Base-by-base conservation (phyloP, 2,888 invertebrate genomes). In the Malthinus flaveolus region DNA sequence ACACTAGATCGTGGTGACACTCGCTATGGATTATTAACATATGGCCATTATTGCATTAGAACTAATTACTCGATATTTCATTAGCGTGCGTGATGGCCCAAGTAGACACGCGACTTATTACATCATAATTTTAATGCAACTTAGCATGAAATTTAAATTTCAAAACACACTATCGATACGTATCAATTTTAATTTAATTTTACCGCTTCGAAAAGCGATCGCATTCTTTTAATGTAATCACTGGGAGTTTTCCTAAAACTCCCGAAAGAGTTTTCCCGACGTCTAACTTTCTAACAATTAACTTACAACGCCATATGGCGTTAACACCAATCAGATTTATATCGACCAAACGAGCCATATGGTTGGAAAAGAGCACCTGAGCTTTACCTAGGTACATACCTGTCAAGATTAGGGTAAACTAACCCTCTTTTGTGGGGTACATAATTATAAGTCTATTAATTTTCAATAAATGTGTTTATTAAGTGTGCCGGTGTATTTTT, bases 61-160 rank as follows among this genome's bases (percentile, higher is more conserved):
- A 67, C 71, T 75, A 75, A 75, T 75, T 75, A 75, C 71, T 68
- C 64, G 75, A 74, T 74, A 75, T 74, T 75, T 75, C 74, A 74
- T 75, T 75, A 73, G 69, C 66, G 70, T 73, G 73, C 71, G 70
- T 70, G 72, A 66, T 66, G 64, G 64, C 62, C 53, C 53, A 48
- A 50, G 37, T 58, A 33, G 51, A 49, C 63, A 64, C 63, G 63
- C 63, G 54, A 64, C 49, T 56, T 55, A 50, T 56, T 56, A 59
- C 53, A 54, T 54, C 58, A 59, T 54, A 59, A 54, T 59, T 54
- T 59, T 44, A 42, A 39, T 57, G 42, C 47, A 32, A 11, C 31
- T 46, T 52, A 45, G 36, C 53, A 39, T 47, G 53, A 39, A 47
- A 54, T 47, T 54, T 46, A 47, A 35, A 49, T 23, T 55, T 55